Evolutionary conservation across 2,888 invertebrate species (phyloP).

Genomic region (Zhuqinia jingwanae): DNA sequence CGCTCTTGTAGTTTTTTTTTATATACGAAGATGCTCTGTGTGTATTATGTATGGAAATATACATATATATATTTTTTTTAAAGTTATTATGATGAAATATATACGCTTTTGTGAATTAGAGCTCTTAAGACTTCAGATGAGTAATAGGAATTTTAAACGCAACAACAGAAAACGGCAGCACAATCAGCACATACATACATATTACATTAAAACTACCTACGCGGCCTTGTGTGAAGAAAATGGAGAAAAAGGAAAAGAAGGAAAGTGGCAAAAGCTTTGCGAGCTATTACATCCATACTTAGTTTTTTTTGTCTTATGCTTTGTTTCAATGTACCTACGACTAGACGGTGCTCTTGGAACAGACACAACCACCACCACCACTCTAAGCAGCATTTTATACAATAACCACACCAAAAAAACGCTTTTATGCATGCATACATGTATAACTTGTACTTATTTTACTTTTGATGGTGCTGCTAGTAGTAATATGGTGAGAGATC

Average conservation of each 20-base stretch:
- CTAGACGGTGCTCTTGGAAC: conserved; percentile 27
- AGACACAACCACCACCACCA: not conserved
- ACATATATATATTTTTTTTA: no score
- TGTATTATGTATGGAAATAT: no score
- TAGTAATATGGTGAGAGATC: no score
- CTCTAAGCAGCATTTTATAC: not conserved
- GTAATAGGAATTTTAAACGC: conserved; percentile 62
- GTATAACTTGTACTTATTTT: not conserved
- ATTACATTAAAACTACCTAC: no score
- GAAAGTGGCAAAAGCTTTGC: conserved; percentile 28
- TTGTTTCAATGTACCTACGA: no score
- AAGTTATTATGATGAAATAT: conserved; percentile 35
- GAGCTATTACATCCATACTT: no score
- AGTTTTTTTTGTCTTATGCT: conserved; percentile 18
- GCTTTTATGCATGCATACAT: not conserved
- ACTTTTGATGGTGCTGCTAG: no score
- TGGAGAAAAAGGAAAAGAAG: no score
- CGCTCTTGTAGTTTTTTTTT: no score
- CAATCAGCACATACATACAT: not conserved
- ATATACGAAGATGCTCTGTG: no score
- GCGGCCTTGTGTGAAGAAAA: no score
- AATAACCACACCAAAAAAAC: not conserved
- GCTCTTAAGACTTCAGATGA: conserved; percentile 60
- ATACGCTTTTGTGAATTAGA: conserved; percentile 55
- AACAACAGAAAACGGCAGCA: conserved; percentile 33